Base-by-base conservation (phyloP, 2,113 vertebrate species). In the Ifrita kowaldi region DNA sequence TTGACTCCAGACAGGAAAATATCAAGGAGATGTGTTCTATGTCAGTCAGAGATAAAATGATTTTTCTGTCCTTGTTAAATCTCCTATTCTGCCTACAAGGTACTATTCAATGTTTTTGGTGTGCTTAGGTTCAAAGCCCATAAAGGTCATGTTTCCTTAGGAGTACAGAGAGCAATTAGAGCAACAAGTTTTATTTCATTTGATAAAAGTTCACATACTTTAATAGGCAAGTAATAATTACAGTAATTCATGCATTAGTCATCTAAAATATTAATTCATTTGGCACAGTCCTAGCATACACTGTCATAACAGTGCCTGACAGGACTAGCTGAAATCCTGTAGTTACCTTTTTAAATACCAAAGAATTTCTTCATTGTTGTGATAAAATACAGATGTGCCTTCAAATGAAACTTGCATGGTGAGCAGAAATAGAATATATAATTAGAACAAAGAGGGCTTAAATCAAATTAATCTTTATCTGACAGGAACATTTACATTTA, bases 391-490 rank as follows among this genome's bases (percentile, higher is more conserved):
- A 99, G 97, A 98, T 98, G 98, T 98, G 97, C 87, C 95, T 97
- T 97, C 67, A 77, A 98, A 97, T 62, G 74, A 98, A 98, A 98
- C 97, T 98, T 98, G 98, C 97, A 93, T 96, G 95, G 95, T 97
- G 97, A 97, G 98, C 98, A 98, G 97, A 98, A 98, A 98, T 98
- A 98, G 97, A 98, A 98, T 98, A 98, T 98, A 98, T 98, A 98
- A 98, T 98, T 98, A 98, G 98, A 98, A 98, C 97, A 98, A 98
- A 98, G 97, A 97, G 85, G 94, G 88, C 96, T 98, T 98, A 98
- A 98, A 98, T 99, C 98, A 98, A 98, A 98, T 99, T 98, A 98
- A 98, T 98, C 98, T 98, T 98, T 96, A 98, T 98, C 97, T 98
- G 98, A 98, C 98, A 98, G 97, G 96, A 98, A 98, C 97, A 98